Evolutionary conservation across 2,797 vertebrate genomes (phyloP), one percentile per base, ranked within the genome.

Genomic region (Cuculus canorus): DNA sequence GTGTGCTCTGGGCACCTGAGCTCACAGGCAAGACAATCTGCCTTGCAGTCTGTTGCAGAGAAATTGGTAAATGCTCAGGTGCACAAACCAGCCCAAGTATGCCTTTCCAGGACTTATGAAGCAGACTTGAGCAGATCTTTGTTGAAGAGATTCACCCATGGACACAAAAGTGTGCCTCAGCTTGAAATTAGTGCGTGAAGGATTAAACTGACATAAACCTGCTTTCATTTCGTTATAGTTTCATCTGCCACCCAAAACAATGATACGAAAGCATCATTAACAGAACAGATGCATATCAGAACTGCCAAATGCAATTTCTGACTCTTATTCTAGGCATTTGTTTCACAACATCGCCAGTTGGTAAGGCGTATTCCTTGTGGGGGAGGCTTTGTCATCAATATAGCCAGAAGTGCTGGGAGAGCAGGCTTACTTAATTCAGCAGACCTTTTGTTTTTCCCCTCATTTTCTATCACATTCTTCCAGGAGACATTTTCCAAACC

Each of bases 221-320:
- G 53, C 33, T 66, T 84, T 86, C 17, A 57, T 77, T 96, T 88
- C 43, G 63, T 57, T 47, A 39, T 17, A 86, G 28, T 30, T 90
- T 92, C 35, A 60, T 76, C 77, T 82, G n/a, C 73, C 73, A 88
- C 82, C 33, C 56, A 47, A 68, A 91, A n/a, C 57, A 82, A 17
- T 17, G 18, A 39, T 37, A 39, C 21, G 61, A 78, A 89, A 87
- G 15, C 48, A 72, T 53, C 21, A 60, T 60, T 86, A 79, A 70
- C 53, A 50, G 60, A 84, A 80, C 56, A 90, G 87, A 79, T 70
- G 35, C 18, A 66, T 65, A 94, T 92, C 63, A 91, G 70, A 84
- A 63, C 64, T 66, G 69, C 80, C 70, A 79, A 19, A 84, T 75
- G 56, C 23, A 88, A 30, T 90, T 92, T 92, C 56, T 94, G 71